Conservation (phyloP, 2,888 invertebrate genomes). For the Lutraria lutraria region DNA sequence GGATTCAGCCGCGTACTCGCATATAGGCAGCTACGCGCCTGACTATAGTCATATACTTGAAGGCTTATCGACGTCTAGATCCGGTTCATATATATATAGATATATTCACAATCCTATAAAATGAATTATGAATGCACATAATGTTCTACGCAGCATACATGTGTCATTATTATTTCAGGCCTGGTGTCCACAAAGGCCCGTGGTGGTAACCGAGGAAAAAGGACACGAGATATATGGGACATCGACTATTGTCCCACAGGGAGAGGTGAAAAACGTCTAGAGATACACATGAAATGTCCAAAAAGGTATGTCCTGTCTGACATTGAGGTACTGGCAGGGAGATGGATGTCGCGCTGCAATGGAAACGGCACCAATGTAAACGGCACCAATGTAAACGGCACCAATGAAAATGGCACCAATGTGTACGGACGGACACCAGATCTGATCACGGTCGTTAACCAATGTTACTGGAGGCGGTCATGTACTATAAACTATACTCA, state of each 20-base stretch:
- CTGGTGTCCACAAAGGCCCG: not conserved
- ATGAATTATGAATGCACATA: no score
- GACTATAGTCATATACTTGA: no score
- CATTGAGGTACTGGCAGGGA: slow-evolving; percentile 23
- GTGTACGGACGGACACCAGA: slow-evolving; percentile 30
- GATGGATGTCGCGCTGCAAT: not conserved
- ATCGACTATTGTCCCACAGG: not conserved
- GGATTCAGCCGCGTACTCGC: no score
- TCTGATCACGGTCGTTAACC: slow-evolving; percentile 27
- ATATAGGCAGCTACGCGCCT: no score
- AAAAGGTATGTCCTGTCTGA: slow-evolving; percentile 17
- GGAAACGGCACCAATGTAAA: not conserved
- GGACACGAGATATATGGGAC: not conserved
- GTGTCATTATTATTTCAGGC: not conserved
- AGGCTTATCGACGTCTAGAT: no score
- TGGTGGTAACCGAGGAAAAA: not conserved
- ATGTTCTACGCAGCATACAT: no score
- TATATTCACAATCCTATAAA: no score
- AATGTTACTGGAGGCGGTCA: slow-evolving; percentile 36
- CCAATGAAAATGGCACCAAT: not conserved
- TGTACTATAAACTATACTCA: slow-evolving; percentile 16
- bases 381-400: slow-evolving; percentile 24
- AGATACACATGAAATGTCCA: not conserved
- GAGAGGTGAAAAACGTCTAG: not conserved
- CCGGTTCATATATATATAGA: no score